A percentile compares a stretch with the other conserved stretches of the same genome.
Evolutionary conservation across 1,140 invertebrate genomes (phyloP).

Genomic region (Pomacea maculata): DNA sequence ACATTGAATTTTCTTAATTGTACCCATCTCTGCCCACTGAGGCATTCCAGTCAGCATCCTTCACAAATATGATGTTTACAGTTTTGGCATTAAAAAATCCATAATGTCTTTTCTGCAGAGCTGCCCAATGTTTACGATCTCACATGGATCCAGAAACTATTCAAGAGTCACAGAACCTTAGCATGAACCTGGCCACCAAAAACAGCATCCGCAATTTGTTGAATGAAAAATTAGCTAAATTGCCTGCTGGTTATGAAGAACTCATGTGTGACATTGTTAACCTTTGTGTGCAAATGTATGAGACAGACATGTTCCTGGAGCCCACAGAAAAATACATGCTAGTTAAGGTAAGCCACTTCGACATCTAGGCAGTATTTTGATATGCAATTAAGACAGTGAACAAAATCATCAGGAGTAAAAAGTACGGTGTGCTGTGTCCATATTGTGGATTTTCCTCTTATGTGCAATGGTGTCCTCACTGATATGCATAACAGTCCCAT

Average conservation of each 20-base stretch:
- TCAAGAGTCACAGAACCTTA: conserved; percentile 98
- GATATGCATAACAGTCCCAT: too few relatives aligned
- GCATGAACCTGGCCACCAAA: conserved; percentile 98
- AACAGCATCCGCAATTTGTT: conserved; percentile 97
- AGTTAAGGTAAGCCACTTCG: conserved; percentile 77
- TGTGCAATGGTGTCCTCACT: too few relatives aligned
- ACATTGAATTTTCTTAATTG: too few relatives aligned
- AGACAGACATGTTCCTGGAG: conserved; percentile 95
- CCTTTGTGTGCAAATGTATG: conserved; percentile 98
- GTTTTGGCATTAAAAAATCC: too few relatives aligned
- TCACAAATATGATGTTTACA: too few relatives aligned
- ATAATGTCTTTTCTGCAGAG: conserved; percentile 70
- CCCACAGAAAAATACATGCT: conserved; percentile 99
- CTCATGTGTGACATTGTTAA: conserved; percentile 96
- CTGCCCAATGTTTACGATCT: conserved; percentile 78
- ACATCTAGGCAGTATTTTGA: neutral
- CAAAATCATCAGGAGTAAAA: too few relatives aligned
- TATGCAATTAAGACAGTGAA: too few relatives aligned
- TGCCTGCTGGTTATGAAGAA: conserved; percentile 83
- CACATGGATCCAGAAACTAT: conserved; percentile 86
- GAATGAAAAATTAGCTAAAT: conserved; percentile 78
- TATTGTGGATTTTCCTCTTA: too few relatives aligned
- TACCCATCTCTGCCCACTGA: too few relatives aligned
- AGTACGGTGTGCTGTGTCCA: too few relatives aligned
- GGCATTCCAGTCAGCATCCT: too few relatives aligned